A percentile compares a stretch with the other conserved stretches of the same genome.
Conservation (phyloP, 2,888 invertebrate species). For the Cremastinae sp. region DNA sequence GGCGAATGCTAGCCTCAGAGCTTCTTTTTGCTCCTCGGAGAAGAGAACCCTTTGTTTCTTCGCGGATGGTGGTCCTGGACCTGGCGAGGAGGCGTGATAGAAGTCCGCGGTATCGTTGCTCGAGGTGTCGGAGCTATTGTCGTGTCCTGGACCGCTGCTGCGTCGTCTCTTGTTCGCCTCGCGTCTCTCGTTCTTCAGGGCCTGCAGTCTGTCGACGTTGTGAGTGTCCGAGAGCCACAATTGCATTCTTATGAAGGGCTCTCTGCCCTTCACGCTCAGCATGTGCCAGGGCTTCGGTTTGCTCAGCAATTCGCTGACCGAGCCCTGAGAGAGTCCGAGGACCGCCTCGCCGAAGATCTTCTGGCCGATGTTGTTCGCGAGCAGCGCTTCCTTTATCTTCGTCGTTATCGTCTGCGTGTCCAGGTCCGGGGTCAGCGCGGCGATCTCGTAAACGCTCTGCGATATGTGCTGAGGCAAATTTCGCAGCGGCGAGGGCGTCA, state of each 20-base stretch:
- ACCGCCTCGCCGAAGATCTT: conserved; percentile 99
- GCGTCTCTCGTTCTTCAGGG: conserved; percentile 93
- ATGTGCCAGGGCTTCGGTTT: conserved; percentile 99
- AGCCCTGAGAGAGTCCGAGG: conserved; percentile 96
- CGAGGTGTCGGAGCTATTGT: conserved; percentile 93
- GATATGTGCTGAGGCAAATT: conserved; percentile 92
- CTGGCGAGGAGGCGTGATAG: conserved; percentile 90
- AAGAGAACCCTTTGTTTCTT: conserved; percentile 98
- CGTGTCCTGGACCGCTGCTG: conserved; percentile 90
- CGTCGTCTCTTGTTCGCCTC: conserved; percentile 95
- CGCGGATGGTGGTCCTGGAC: conserved; percentile 91
- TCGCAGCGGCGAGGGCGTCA: conserved; percentile 85
- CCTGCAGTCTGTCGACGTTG: conserved; percentile 95
- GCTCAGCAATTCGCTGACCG: conserved; percentile 97
- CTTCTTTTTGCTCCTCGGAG: conserved; percentile 99
- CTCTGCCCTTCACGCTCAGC: conserved; percentile 98
- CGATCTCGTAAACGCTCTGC: conserved; percentile 98
- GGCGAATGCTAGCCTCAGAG: conserved; percentile 94
- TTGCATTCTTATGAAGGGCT: conserved; percentile 98
- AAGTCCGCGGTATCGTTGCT: conserved; percentile 94
- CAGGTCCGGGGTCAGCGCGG: conserved; percentile 96
- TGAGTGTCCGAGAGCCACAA: conserved; percentile 97
- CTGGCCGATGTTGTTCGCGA: conserved; percentile 98
- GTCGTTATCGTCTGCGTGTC: conserved; percentile 98
- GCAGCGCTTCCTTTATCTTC: conserved; percentile 96